Percentiles rank a stretch among this genome's conserved stretches.
Conservation (phyloP, 2,797 vertebrate genomes). For the Pteropus rufus region DNA sequence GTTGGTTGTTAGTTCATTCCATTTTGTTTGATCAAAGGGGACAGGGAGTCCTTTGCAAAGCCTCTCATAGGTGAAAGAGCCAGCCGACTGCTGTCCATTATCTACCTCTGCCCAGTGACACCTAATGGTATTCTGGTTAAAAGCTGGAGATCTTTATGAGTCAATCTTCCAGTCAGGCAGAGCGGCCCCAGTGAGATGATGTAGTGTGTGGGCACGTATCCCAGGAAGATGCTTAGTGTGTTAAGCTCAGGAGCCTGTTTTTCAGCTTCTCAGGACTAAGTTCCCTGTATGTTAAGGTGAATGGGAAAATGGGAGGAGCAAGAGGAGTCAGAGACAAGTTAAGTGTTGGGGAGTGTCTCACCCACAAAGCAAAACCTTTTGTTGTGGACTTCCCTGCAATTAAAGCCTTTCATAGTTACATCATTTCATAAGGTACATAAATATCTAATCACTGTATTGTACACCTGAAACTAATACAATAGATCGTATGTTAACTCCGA, state of each 20-base stretch:
- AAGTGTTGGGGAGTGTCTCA: not conserved
- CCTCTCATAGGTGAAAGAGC: not conserved
- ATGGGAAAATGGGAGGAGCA: rapidly evolving
- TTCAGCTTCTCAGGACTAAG: not conserved
- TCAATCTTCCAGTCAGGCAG: not conserved
- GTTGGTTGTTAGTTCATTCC: not conserved
- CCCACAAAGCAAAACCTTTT: not conserved
- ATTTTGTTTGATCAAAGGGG: not conserved
- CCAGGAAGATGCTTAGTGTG: not conserved
- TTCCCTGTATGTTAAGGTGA: not conserved
- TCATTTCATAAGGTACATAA: not conserved
- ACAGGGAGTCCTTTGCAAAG: not conserved
- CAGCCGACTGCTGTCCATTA: not conserved
- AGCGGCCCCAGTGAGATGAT: not conserved
- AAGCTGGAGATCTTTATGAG: not conserved
- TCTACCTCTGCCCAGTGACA: not conserved
- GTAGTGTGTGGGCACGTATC: not conserved
- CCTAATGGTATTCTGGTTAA: not conserved
- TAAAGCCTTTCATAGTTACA: not conserved
- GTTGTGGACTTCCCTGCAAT: not conserved
- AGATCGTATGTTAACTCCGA: not conserved
- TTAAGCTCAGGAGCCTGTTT: not conserved
- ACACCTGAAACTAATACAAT: no score
- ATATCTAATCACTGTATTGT: not conserved
- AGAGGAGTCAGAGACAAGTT: not conserved